These are phyloP conservation scores for Tylochromis polylepis DNA, from an alignment of 2,113 vertebrate genomes.

Conservation along the genomic window DNA sequence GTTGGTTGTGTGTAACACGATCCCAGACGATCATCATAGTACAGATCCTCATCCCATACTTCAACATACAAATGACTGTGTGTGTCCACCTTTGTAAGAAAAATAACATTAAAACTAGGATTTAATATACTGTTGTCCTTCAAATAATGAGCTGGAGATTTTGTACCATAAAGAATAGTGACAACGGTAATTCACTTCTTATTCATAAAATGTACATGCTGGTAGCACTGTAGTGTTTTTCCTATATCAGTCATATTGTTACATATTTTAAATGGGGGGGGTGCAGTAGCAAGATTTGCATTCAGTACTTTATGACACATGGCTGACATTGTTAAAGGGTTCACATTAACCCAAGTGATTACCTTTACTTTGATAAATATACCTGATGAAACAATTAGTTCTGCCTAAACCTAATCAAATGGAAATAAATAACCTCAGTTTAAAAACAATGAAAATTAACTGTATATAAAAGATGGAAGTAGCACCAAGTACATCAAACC, in stretches of 20 bases:
- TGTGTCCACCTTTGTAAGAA: neutral
- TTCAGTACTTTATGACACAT: neutral
- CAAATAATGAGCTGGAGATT: neutral
- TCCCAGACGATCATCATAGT: fast-evolving
- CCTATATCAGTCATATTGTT: neutral
- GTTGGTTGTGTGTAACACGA: neutral
- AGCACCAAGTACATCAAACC: neutral
- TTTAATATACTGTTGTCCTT: neutral
- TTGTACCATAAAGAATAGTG: neutral
- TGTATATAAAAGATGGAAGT: neutral
- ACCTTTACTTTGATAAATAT: neutral
- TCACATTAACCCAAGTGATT: neutral
- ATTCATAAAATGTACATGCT: neutral
- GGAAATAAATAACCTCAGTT: neutral
- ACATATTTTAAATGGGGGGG: neutral
- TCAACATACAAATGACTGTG: neutral
- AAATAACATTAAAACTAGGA: neutral
- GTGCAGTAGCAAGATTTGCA: neutral
- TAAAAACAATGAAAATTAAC: neutral
- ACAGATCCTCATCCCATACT: fast-evolving
- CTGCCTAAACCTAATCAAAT: neutral
- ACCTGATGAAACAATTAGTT: neutral
- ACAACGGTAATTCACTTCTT: neutral
- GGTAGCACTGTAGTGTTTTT: neutral
- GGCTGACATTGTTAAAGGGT: neutral